Evolutionary conservation across 2,797 vertebrate species (phyloP).

Genomic region (Betta splendens): DNA sequence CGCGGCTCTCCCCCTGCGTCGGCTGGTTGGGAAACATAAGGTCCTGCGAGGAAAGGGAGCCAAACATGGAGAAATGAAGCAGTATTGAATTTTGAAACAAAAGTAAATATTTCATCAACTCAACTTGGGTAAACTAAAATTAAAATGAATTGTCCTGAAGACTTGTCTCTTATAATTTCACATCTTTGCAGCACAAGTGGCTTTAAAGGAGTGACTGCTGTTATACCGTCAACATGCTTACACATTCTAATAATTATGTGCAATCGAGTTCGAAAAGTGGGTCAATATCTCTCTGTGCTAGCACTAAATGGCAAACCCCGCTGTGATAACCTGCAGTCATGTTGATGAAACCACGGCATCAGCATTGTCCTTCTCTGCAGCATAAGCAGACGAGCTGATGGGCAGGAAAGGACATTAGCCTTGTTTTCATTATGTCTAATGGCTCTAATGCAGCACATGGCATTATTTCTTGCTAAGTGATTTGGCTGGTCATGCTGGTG

Average conservation of each 20-base stretch:
- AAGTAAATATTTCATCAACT: too few species aligned
- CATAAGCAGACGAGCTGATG: conserved; percentile 78
- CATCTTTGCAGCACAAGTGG: background rate
- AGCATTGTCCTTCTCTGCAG: conserved; percentile 73
- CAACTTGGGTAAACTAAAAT: too few species aligned
- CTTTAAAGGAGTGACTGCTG: background rate
- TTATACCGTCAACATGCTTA: background rate
- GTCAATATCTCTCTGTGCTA: conserved; percentile 35
- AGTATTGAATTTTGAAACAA: background rate
- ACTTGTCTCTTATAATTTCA: background rate
- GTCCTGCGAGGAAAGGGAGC: conserved; percentile 77
- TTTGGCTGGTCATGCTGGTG: conserved; percentile 80
- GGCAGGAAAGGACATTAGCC: conserved; percentile 92
- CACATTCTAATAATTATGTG: conserved; percentile 12
- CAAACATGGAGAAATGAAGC: conserved; percentile 4
- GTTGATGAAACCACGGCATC: conserved; percentile 81
- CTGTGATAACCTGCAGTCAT: conserved; percentile 87
- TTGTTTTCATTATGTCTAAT: conserved; percentile 95
- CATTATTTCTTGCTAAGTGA: conserved; percentile 89
- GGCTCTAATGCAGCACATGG: conserved; percentile 92
- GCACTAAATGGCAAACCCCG: conserved; percentile 65
- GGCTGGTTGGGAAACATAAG: conserved; percentile 95
- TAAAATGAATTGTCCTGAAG: too few species aligned
- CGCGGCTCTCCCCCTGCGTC: conserved; percentile 85
- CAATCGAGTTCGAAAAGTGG: conserved; percentile 29